Evolutionary conservation across 2,113 vertebrate genomes (phyloP), one percentile per base, ranked within the genome.

Genomic region (Sphaerodactylus townsendi): DNA sequence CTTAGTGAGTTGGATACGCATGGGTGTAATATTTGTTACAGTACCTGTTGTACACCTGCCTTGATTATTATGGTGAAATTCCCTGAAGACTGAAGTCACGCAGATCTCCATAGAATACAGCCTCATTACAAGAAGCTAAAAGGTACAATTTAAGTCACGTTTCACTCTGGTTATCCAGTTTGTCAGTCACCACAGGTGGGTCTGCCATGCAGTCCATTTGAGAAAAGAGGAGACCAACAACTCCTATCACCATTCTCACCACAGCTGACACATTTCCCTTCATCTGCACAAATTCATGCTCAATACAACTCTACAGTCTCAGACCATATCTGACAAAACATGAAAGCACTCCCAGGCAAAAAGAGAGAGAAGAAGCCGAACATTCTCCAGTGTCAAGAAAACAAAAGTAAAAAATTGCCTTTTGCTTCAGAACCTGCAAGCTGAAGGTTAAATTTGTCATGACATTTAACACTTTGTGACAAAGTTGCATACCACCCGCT

Each of bases 211-310:
- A 21, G 11, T 84, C 14, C 35, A 56, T 46, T 46, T 1, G 75
- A 56, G 89, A 73, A 59, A 77, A 46, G 15, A 83, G 23, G n/a
- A 79, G 78, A 75, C 73, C 81, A 83, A 21, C 83, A 70, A 35
- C 10, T 28, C 44, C 10, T 37, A 72, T 83, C 56, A 66, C 21
- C 4, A 41, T 65, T 33, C 19, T 68, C 23, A 23, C n/a, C 23
- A 10, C 13, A 30, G 75, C 37, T 77, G 35, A 62, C 37, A 56
- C 19, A 50, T 48, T 71, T 78, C 21, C 35, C 81, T 83, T 87
- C 76, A 72, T 74, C 68, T 74, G 81, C 87, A 75, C 84, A 46
- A 76, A 78, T 78, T 50, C 41, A 28, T 35, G 37, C 35, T 78
- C 53, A 44, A 46, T 84, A 37, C 5, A 44, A 37, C 50, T 70